Percentiles rank a stretch among this genome's conserved stretches.
Evolutionary conservation across 2,113 vertebrate genomes (phyloP).

Genomic region (Dasyprocta punctata): DNA sequence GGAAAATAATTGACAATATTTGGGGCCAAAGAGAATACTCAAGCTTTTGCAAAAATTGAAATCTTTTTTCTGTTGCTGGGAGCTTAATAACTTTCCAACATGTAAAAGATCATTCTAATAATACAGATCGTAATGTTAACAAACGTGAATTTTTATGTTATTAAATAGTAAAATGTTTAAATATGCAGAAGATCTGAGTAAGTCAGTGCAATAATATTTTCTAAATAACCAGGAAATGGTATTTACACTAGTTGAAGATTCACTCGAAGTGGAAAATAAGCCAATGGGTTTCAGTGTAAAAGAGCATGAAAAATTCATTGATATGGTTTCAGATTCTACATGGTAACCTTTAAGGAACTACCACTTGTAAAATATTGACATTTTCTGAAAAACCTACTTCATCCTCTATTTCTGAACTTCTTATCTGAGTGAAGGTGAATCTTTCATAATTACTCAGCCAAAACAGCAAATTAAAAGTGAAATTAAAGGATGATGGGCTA

Average conservation of each 20-base stretch:
- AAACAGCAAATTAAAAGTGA: not conserved
- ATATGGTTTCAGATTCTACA: not conserved
- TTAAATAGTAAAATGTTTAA: not conserved
- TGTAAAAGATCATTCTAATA: not conserved
- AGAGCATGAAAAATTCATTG: conserved; percentile 2
- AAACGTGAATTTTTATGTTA: not conserved
- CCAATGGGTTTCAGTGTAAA: not conserved
- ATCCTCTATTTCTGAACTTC: not conserved
- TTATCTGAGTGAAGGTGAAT: not conserved
- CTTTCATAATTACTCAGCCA: not conserved
- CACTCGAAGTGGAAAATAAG: not conserved
- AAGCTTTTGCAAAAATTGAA: conserved; percentile 26
- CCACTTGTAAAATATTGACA: not conserved
- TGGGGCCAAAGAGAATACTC: conserved; percentile 17
- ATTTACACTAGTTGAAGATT: not conserved
- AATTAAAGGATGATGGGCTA: not conserved
- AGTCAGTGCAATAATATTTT: not conserved
- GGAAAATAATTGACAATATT: not conserved
- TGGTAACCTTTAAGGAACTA: not conserved
- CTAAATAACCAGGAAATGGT: not conserved
- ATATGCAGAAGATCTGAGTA: not conserved
- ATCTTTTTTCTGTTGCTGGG: not conserved
- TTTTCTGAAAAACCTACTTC: conserved; percentile 14
- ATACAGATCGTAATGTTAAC: not conserved
- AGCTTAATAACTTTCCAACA: not conserved